Base-by-base conservation (phyloP, 2,113 vertebrate species). In the Telmatochromis bifrenatus region DNA sequence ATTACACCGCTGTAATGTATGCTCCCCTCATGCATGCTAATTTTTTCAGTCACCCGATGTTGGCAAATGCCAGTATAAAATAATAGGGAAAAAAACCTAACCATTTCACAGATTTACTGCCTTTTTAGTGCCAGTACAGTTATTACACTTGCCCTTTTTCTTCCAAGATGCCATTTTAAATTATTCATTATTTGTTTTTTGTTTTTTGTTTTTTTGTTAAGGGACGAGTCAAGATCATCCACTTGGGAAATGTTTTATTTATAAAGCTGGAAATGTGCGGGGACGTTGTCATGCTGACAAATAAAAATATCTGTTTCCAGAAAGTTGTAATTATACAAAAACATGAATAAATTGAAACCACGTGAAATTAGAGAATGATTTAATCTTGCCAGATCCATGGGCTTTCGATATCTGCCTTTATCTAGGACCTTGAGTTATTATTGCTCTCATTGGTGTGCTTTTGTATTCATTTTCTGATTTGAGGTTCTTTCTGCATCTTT, bases 401-500 rank as follows among this genome's bases (percentile, higher is more conserved):
- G 42, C 42, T 49, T 77, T 77, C 1, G 1, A 31, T 49, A 31
- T n/a, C 26, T 77, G 70, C 26, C 23, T 75, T 47, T 75, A 75
- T 75, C 39, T 47, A 19, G 21, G 39, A 28, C 23, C 39, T 49
- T 77, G 70, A 49, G 70, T 26, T 77, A 77, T 77, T 77, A 49
- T 49, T 49, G 42, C 23, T 23, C 8, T 42, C 39, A 19, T 26
- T 12, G 17, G 21, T 58, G 35, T 42, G 21, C 37, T 58, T 81
- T 37, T 39, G 10, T 45, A 12, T 19, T 73, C 12, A 8, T 9
- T 21, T 77, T 68, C 70, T 77, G 26, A 56, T 89, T 51, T 39
- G 10, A 87, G 5, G 86, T 4, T 81, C 3, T 84, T 79, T 87
- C 17, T 92, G 55, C 95, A 15, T 86, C 4, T 96, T 82, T 96